phyloP scores from a whole-genome alignment of 2,797 vertebrate species.

The Melanogrammus aeglefinus region DNA sequence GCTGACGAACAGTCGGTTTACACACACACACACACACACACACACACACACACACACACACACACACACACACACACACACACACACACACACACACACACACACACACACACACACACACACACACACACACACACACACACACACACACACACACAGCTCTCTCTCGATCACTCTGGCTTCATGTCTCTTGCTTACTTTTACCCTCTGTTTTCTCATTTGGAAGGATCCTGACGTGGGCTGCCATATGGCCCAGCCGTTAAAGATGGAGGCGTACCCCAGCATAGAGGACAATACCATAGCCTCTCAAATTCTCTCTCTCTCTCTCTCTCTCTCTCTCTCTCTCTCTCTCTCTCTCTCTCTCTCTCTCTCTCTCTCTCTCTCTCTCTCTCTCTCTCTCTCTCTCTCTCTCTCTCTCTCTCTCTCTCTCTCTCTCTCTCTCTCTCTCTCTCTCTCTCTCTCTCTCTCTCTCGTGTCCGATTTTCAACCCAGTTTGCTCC shows the following conservation, averaged over 20 bases:
- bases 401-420: neutral
- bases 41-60: no score
- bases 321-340: neutral
- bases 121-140: neutral
- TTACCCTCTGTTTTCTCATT: neutral
- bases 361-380: neutral
- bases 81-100: neutral
- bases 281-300: no score
- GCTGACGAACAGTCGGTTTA: slow-evolving; percentile 18
- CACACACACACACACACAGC: neutral
- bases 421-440: neutral
- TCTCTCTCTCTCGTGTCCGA: neutral
- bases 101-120: neutral
- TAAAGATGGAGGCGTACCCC: no score
- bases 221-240: no score
- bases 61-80: neutral
- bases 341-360: neutral
- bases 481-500: neutral
- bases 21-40: neutral
- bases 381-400: neutral
- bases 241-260: no score
- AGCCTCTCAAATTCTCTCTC: neutral
- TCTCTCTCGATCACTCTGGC: slow-evolving; percentile 1
- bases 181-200: slow-evolving; percentile 49
- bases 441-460: neutral